Base-by-base conservation (phyloP, 2,888 invertebrate genomes). In the Dynastes tityus region DNA sequence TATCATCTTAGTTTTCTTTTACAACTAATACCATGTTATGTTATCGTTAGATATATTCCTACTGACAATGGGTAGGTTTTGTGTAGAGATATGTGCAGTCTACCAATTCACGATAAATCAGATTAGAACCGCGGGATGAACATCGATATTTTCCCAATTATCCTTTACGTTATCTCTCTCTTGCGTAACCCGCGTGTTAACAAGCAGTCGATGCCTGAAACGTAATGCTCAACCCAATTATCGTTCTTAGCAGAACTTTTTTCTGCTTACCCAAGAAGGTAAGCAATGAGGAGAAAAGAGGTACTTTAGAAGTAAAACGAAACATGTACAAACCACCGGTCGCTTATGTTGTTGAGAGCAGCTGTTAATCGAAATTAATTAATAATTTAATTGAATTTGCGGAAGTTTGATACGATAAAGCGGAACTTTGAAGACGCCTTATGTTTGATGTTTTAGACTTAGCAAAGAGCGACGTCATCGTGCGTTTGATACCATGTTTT, bases 331-430 rank as follows among this genome's bases (percentile, higher is more conserved):
- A 51, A 51, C 13, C 51, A 53, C 4, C 68, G 40, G 58, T 27
- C 61, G 45, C 13, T 61, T 61, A 63, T 74, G 61, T 63, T 61
- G 61, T 45, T 32, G 37, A 37, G 37, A 55, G 22, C 55, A 37
- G 71, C 53, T 58, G 71, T 71, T 71, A 74, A 74, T 61, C 32
- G 78, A 78, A 80, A 78, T 77, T 78, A 80, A 80, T 80, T 78
- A 80, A 80, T 80, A 80, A 80, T 76, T 76, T 80, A 80, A 80
- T 80, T 78, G 80, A 78, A 78, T 80, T 61, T 61, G 78, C 53
- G 49, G 58, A 74, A 80, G 80, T 80, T 80, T 73, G 58, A 76
- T 75, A 49, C 71, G 71, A 71, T 58, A 76, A 80, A 78, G 74
- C 76, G 67, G 70, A 71, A 71, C 71, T 71, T 71, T 58, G 40